A percentile compares a stretch with the other conserved stretches of the same genome.
phyloP scores from a whole-genome alignment of 2,797 vertebrate species.

The Catamblyrhynchus diadema region DNA sequence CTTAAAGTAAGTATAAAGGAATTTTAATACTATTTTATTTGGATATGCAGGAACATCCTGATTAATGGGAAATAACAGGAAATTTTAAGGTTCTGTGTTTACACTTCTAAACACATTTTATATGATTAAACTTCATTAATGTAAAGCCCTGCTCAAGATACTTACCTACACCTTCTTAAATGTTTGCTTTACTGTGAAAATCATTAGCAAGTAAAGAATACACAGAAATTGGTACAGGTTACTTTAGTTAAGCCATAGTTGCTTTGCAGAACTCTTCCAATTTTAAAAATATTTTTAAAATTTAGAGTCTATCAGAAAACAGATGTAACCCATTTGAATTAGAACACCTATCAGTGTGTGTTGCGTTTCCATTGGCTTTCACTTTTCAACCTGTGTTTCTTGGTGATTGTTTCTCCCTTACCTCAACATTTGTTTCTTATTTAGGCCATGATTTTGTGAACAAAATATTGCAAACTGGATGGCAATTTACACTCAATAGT shows the following conservation, averaged over 20 bases:
- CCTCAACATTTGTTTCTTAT: background rate
- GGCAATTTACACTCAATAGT: background rate
- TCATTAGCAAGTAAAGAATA: background rate
- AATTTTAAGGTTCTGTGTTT: background rate
- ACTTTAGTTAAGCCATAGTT: background rate
- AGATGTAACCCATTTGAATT: background rate
- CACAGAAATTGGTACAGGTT: background rate
- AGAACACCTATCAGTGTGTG: rapidly evolving
- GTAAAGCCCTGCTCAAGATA: background rate
- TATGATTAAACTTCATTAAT: background rate
- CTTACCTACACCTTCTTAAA: background rate
- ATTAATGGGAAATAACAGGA: background rate
- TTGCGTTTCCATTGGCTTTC: background rate
- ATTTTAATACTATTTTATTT: background rate
- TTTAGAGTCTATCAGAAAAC: background rate
- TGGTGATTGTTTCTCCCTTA: background rate
- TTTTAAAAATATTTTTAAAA: background rate
- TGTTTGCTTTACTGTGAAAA: background rate
- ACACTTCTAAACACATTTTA: background rate
- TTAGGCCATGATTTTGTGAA: background rate
- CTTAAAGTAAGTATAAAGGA: background rate
- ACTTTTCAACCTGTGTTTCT: background rate
- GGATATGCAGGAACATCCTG: background rate
- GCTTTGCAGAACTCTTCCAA: background rate
- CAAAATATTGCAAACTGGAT: background rate